Evolutionary conservation across 1,140 invertebrate genomes (phyloP), one percentile per base, ranked within the genome.

Genomic region (Probaryconus sp.): DNA sequence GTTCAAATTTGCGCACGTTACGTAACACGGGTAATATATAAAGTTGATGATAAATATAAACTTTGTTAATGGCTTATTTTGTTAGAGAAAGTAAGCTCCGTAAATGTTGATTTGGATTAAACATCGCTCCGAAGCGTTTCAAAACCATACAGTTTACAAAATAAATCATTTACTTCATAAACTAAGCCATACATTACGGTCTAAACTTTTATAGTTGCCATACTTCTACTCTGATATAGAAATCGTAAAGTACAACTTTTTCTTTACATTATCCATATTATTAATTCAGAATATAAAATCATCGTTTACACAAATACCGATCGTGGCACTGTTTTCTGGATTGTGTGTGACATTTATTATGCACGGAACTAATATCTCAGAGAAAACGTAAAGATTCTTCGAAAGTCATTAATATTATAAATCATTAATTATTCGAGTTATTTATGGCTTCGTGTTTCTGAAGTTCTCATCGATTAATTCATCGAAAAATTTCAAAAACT

Each of bases 31-130:
- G 56, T 38, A 63, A 70, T 70, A 53, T 48, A 48, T 55, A 63
- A 55, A 70, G 37, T 56, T 63, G 11, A 63, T 56, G 48, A 63
- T 63, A 63, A 63, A 70, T 63, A 70, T 70, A 55, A 70, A 70
- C 56, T 71, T 71, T 50, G 58, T 71, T 71, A 71, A 71, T 71
- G 56, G 58, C 43, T 56, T 71, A 56, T 63, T 71, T 63, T 48
- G 33, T 56, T 56, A 35, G 14, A n/a, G 11, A 63, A 55, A 55
- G 40, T 61, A 55, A 61, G 56, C 48, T 55, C 20, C 31, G 31
- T 48, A 48, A 70, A 70, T 70, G 56, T 70, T 70, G 47, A 51
- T 69, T 60, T 21, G 40, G 56, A 61, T 70, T 70, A 70, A 61
- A 61, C 48, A 42, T 53, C 40, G 45, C 43, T 40, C 58, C 53